Evolutionary conservation across 2,888 invertebrate genomes (phyloP).

Genomic region (Cosmorhoe ocellata): DNA sequence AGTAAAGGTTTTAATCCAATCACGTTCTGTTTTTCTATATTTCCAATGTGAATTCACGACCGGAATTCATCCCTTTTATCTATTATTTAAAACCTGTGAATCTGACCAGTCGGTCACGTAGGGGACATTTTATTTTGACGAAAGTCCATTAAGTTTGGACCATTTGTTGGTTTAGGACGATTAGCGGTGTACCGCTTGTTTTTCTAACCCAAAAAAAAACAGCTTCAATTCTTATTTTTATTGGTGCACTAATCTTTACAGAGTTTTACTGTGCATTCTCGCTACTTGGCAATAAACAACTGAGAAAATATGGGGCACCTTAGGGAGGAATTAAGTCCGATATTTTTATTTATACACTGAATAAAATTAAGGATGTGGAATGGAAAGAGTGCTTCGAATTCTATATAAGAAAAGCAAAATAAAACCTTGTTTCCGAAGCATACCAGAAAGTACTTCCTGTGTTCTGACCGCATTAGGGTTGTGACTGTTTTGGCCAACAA

Average conservation of each 20-base stretch:
- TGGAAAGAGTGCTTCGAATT: conserved; percentile 11
- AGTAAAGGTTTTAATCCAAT: conserved; percentile 14
- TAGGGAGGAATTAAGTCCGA: conserved; percentile 27
- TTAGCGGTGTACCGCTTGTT: conserved; percentile 40
- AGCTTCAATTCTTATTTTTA: conserved; percentile 32
- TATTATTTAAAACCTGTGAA: conserved; percentile 34
- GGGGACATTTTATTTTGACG: conserved; percentile 47
- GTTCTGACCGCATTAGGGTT: neutral
- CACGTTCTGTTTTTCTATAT: conserved; percentile 21
- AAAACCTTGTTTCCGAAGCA: neutral
- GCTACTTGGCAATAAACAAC: conserved; percentile 24
- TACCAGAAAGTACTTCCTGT: neutral
- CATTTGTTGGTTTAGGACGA: conserved; percentile 47
- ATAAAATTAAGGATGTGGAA: conserved; percentile 27
- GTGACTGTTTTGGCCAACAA: neutral
- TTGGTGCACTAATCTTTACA: conserved; percentile 33
- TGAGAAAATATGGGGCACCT: conserved; percentile 27
- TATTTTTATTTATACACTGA: conserved; percentile 29
- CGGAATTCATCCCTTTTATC: conserved; percentile 19
- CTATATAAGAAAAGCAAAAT: conserved; percentile 3
- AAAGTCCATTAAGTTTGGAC: conserved; percentile 49
- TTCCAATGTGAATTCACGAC: conserved; percentile 11
- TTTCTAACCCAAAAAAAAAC: conserved; percentile 43
- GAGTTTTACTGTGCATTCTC: conserved; percentile 25
- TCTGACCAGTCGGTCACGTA: conserved; percentile 40